phyloP scores from a whole-genome alignment of 2,888 invertebrate genomes.

The Stenurella melanura region DNA sequence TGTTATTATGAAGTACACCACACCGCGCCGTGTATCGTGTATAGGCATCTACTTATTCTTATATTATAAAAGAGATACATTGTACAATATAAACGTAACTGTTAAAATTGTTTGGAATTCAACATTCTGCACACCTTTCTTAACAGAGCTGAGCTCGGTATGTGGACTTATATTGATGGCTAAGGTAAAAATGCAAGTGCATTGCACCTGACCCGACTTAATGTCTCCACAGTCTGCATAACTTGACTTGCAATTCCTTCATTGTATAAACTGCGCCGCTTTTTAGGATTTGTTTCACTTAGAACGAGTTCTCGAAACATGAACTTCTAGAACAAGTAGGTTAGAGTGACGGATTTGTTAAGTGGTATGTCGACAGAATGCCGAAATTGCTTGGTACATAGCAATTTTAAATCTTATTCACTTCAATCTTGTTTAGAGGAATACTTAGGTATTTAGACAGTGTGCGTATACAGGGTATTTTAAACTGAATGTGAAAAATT shows the following conservation, averaged over 20 bases:
- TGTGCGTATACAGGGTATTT: too few relatives aligned
- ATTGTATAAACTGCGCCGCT: slow-evolving; percentile 5
- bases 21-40: too few relatives aligned
- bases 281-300: background rate
- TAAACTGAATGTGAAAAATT: too few relatives aligned
- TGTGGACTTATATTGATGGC: slow-evolving; percentile 15
- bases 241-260: background rate
- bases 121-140: background rate
- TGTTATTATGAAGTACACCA: too few relatives aligned
- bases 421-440: too few relatives aligned
- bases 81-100: background rate
- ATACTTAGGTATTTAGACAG: too few relatives aligned
- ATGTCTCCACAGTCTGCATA: slow-evolving; percentile 23
- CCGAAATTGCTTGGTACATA: too few relatives aligned
- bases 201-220: slow-evolving; percentile 24
- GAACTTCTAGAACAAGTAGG: background rate
- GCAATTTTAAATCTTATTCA: too few relatives aligned
- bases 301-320: background rate
- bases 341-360: background rate
- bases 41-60: too few relatives aligned
- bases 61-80: background rate
- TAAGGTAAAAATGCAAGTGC: slow-evolving; percentile 31
- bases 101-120: background rate
- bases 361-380: too few relatives aligned
- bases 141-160: background rate